phyloP scores from a whole-genome alignment of 2,888 invertebrate species.

The Scaptomyza tumidula region DNA sequence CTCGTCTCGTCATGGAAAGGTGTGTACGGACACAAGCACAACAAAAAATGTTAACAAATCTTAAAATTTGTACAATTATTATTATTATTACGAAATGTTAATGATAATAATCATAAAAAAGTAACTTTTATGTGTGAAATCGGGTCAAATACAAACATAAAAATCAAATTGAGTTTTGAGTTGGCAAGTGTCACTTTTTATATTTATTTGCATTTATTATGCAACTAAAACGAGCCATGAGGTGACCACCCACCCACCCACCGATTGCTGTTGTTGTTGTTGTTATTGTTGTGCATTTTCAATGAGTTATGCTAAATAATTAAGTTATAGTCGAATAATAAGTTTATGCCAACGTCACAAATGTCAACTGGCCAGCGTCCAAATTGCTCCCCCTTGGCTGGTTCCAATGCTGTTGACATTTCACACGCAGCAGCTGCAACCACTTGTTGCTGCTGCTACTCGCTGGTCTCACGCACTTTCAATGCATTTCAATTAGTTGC shows the following conservation, averaged over 20 bases:
- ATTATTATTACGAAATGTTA: conserved; percentile 32
- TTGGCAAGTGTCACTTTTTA: conserved; percentile 72
- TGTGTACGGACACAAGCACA: conserved; percentile 42
- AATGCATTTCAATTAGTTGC: conserved; percentile 76
- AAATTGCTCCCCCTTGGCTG: conserved; percentile 30
- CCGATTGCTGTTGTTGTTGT: conserved; percentile 17
- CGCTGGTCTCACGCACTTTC: conserved; percentile 73
- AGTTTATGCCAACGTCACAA: conserved; percentile 39
- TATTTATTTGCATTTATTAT: conserved; percentile 65
- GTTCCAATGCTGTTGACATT: conserved; percentile 62
- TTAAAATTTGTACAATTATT: conserved; percentile 37
- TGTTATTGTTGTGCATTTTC: conserved; percentile 15
- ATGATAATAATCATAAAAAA: conserved; percentile 33
- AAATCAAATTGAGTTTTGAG: conserved; percentile 56
- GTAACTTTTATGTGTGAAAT: conserved; percentile 42
- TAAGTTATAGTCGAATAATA: conserved; percentile 58
- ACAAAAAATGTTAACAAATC: conserved; percentile 20
- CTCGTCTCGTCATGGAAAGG: conserved; percentile 67
- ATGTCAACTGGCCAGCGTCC: conserved; percentile 60
- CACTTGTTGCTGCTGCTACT: conserved; percentile 38
- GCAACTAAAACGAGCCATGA: conserved; percentile 33
- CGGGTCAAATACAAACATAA: conserved; percentile 69
- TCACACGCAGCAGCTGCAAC: conserved; percentile 60
- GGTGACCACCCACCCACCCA: conserved; percentile 20
- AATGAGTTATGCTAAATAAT: conserved; percentile 62